phyloP scores from a whole-genome alignment of 2,888 invertebrate genomes.

The Acronicta alni region DNA sequence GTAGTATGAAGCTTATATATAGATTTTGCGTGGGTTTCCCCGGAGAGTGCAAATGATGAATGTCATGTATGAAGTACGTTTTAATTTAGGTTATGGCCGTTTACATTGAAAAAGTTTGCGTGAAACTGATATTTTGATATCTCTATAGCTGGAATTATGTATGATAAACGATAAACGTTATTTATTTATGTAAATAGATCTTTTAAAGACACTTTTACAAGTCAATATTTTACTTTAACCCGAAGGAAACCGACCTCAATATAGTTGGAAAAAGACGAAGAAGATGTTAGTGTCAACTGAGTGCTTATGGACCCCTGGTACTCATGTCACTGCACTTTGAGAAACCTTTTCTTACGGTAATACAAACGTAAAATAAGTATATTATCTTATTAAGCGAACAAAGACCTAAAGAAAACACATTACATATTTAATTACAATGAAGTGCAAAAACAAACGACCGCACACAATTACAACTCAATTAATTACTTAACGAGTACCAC shows the following conservation, averaged over 20 bases:
- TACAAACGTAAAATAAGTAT: no score
- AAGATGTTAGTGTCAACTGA: no score
- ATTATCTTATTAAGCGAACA: background rate
- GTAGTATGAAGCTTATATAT: slow-evolving; percentile 12
- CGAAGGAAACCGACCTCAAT: no score
- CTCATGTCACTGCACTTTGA: no score
- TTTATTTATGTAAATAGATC: no score
- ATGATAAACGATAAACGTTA: no score
- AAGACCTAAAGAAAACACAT: slow-evolving; percentile 8
- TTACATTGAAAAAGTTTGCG: slow-evolving; percentile 34
- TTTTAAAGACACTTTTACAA: no score
- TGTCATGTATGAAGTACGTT: slow-evolving; percentile 44
- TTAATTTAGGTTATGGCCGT: slow-evolving; percentile 52
- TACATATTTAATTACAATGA: slow-evolving; percentile 4
- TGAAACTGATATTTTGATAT: slow-evolving; percentile 21
- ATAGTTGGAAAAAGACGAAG: no score
- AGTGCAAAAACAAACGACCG: slow-evolving; percentile 8
- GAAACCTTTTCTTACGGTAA: no score
- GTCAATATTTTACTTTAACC: no score
- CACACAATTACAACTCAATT: slow-evolving; percentile 13
- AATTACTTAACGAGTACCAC: slow-evolving; percentile 31
- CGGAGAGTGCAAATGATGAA: slow-evolving; percentile 42
- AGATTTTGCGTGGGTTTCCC: slow-evolving; percentile 24
- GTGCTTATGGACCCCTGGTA: no score
- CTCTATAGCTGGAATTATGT: background rate